Evolutionary conservation across 2,113 vertebrate genomes (phyloP).

Genomic region (Uria aalge): DNA sequence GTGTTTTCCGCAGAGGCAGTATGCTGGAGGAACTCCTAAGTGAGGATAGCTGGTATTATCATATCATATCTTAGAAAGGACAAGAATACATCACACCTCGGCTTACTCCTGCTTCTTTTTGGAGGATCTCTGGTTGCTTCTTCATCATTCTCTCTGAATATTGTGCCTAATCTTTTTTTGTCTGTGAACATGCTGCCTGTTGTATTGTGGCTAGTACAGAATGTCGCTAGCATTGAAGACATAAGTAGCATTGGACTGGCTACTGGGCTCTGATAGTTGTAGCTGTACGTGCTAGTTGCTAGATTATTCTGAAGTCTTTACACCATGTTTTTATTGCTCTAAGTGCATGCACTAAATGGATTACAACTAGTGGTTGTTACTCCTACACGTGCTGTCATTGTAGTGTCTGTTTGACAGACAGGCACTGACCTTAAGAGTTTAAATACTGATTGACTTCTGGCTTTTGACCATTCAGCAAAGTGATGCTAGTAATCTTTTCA

Average conservation of each 20-base stretch:
- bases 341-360: not conserved
- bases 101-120: not conserved
- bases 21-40: not conserved
- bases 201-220: rapidly evolving
- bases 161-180: not conserved
- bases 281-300: not conserved
- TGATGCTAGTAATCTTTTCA: not conserved
- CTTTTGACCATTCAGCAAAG: not conserved
- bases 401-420: not conserved
- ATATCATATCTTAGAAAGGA: not conserved
- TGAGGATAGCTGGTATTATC: not conserved
- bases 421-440: not conserved
- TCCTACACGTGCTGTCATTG: not conserved
- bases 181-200: rapidly evolving
- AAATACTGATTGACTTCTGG: not conserved
- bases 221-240: not conserved
- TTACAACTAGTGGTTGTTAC: not conserved
- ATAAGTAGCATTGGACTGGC: not conserved
- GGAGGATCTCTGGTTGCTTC: not conserved
- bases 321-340: not conserved
- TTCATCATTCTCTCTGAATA: not conserved
- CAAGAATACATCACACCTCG: not conserved
- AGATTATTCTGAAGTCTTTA: not conserved
- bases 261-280: not conserved
- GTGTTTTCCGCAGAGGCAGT: not conserved